Evolutionary conservation across 1,140 invertebrate species (phyloP).

Genomic region (Anastrepha ludens): DNA sequence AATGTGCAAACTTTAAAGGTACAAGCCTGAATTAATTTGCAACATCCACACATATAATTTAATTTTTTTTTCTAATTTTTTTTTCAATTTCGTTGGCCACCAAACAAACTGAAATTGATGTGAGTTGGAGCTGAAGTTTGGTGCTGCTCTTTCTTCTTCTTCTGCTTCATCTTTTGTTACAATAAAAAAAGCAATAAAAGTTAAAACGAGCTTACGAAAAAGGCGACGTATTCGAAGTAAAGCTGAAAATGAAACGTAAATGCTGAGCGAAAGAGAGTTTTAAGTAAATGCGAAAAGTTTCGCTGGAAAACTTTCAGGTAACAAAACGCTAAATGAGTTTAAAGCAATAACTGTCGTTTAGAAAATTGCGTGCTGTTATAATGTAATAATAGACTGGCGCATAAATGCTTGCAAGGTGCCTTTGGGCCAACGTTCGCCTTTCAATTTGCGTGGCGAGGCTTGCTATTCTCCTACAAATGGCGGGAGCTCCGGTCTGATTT

Average conservation of each 20-base stretch:
- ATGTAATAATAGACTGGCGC: too few species aligned
- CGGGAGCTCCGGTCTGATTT: not conserved
- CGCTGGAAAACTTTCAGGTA: not conserved
- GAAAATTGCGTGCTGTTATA: conserved; percentile 5
- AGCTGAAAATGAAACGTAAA: not conserved
- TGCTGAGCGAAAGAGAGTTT: not conserved
- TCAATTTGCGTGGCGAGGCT: too few species aligned
- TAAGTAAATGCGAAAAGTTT: conserved; percentile 48
- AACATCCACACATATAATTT: not conserved
- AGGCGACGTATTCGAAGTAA: not conserved
- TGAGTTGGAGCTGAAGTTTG: conserved; percentile 34
- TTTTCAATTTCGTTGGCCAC: not conserved
- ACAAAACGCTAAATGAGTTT: conserved; percentile 51
- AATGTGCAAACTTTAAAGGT: conserved; percentile 52
- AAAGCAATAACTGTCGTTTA: conserved; percentile 50
- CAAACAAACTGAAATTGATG: conserved; percentile 51
- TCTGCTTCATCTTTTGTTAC: not conserved
- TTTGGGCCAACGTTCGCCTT: too few species aligned
- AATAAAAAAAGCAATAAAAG: conserved; percentile 45
- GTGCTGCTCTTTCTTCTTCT: not conserved
- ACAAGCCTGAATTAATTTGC: conserved; percentile 50
- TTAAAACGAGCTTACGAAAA: conserved; percentile 27
- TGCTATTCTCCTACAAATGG: not conserved
- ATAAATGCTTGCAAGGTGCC: too few species aligned
- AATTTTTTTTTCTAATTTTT: not conserved